A percentile compares a stretch with the other conserved stretches of the same genome.
These are phyloP conservation scores for Trypoxylus dichotomus DNA, from an alignment of 1,140 invertebrate genomes.

Conservation along the genomic window DNA sequence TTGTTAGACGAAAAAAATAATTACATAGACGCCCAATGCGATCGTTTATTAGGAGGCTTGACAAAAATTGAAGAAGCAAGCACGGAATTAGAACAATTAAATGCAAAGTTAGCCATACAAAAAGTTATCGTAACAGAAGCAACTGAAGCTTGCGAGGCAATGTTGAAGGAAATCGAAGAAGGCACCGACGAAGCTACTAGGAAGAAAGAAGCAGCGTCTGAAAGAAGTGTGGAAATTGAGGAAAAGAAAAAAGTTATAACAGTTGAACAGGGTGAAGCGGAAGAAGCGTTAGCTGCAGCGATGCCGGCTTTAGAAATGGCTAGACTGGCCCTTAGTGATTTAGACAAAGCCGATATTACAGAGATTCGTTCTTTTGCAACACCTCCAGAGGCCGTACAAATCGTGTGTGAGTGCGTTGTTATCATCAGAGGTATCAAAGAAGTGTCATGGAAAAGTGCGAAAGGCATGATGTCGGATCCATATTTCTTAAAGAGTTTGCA, in stretches of 20 bases:
- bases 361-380: slow-evolving; percentile 90
- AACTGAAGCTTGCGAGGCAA: slow-evolving; percentile 70
- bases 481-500: slow-evolving; percentile 78
- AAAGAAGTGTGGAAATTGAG: slow-evolving; percentile 78
- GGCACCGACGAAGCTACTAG: slow-evolving; percentile 59
- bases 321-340: slow-evolving; percentile 71
- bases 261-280: slow-evolving; percentile 80
- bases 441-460: slow-evolving; percentile 86
- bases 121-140: slow-evolving; percentile 76
- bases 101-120: slow-evolving; percentile 74
- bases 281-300: slow-evolving; percentile 74
- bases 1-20: slow-evolving; percentile 71
- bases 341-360: slow-evolving; percentile 88
- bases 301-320: slow-evolving; percentile 82
- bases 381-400: slow-evolving; percentile 85
- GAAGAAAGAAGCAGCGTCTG: slow-evolving; percentile 75
- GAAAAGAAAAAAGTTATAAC: slow-evolving; percentile 75
- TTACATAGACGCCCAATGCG: slow-evolving; percentile 68
- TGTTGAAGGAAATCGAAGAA: slow-evolving; percentile 67
- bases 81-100: slow-evolving; percentile 70
- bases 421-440: slow-evolving; percentile 81
- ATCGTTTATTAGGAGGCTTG: slow-evolving; percentile 69
- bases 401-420: slow-evolving; percentile 84
- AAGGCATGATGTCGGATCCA: slow-evolving; percentile 87
- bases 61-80: slow-evolving; percentile 80